Conservation (phyloP, 2,888 invertebrate species). For the Lampropteryx suffumata region DNA sequence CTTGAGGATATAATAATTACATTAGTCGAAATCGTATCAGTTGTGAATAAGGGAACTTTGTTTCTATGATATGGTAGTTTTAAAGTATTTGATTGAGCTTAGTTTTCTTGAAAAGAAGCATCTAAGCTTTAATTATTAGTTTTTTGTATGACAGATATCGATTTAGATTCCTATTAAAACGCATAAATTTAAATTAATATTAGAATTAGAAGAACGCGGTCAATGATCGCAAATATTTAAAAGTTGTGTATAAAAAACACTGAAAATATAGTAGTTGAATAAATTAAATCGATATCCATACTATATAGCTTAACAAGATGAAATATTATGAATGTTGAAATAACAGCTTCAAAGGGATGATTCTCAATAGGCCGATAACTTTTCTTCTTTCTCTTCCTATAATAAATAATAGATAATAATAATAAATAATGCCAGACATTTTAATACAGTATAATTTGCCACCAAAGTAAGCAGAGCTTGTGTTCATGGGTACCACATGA, state of each 20-base stretch:
- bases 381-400: too few species aligned
- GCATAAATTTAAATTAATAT: not conserved
- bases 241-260: not conserved
- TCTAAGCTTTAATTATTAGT: constrained; percentile 11
- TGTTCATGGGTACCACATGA: too few species aligned
- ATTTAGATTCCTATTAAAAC: constrained; percentile 2
- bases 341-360: too few species aligned
- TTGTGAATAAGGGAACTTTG: not conserved
- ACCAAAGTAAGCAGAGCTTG: too few species aligned
- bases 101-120: constrained; percentile 16
- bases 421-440: too few species aligned
- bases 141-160: constrained; percentile 7
- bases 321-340: too few species aligned
- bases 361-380: too few species aligned
- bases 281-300: too few species aligned
- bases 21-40: not conserved
- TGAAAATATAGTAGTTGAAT: not conserved
- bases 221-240: not conserved
- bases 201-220: not conserved
- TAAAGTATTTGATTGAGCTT: constrained; percentile 9
- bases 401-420: too few species aligned
- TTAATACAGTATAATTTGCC: too few species aligned
- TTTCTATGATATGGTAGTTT: constrained; percentile 1
- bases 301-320: too few species aligned
- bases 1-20: too few species aligned